phyloP scores from a whole-genome alignment of 2,113 vertebrate species.

The Anser cygnoides region DNA sequence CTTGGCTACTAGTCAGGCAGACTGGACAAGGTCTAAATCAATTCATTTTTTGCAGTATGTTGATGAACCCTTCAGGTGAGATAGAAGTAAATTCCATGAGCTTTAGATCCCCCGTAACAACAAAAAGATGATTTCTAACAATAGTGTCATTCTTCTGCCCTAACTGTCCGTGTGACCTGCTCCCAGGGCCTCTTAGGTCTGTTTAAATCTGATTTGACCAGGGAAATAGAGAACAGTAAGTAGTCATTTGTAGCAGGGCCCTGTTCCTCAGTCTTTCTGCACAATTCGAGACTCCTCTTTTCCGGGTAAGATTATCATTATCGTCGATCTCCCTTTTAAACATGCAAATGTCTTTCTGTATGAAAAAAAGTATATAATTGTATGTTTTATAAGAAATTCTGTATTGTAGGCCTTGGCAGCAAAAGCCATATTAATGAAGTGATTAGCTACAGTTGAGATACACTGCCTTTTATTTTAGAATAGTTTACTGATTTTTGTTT shows the following conservation, averaged over 20 bases:
- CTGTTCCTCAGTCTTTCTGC: neutral
- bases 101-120: neutral
- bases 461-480: accelerated
- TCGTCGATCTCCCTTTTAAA: neutral
- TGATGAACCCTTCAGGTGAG: neutral
- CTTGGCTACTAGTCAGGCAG: neutral
- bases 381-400: neutral
- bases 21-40: neutral
- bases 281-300: neutral
- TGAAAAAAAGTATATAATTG: neutral
- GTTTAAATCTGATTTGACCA: neutral
- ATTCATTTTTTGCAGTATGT: too few species aligned
- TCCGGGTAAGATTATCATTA: neutral
- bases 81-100: neutral
- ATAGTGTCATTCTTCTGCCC: neutral
- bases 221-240: neutral
- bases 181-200: neutral
- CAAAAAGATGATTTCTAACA: neutral
- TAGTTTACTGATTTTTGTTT: neutral
- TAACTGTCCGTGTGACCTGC: neutral
- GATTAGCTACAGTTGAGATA: neutral
- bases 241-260: neutral
- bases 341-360: neutral
- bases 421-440: neutral
- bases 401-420: neutral